Evolutionary conservation across 1,140 invertebrate species (phyloP).

Genomic region (Camponotus vicinus): DNA sequence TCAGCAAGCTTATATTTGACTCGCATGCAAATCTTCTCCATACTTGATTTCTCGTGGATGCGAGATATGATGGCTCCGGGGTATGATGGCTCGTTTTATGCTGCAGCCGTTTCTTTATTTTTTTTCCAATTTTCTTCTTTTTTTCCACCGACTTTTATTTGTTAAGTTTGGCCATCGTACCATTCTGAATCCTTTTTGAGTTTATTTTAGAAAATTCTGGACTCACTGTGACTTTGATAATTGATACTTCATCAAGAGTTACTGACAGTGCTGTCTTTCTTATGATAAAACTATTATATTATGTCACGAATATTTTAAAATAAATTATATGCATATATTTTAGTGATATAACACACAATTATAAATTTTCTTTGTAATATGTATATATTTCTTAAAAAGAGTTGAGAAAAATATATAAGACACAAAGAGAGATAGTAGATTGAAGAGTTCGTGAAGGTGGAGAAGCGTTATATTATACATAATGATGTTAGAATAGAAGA

Average conservation of each 20-base stretch:
- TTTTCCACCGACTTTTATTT: constrained; percentile 30
- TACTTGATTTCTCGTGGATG: constrained; percentile 84
- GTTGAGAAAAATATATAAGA: background rate
- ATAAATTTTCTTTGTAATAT: background rate
- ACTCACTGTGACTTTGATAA: background rate
- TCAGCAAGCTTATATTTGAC: constrained; percentile 82
- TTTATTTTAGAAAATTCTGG: background rate
- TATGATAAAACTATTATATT: background rate
- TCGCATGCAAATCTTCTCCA: constrained; percentile 84
- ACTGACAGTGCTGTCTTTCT: background rate
- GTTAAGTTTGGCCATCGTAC: constrained; percentile 40
- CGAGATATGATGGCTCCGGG: constrained; percentile 63
- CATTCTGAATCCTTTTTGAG: constrained; percentile 29
- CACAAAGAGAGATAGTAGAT: background rate
- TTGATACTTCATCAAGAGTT: background rate
- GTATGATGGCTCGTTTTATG: constrained; percentile 73
- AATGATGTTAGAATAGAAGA: constrained; percentile 5
- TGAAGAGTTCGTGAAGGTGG: background rate
- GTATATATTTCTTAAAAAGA: background rate
- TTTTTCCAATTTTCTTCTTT: constrained; percentile 43
- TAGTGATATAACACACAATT: background rate
- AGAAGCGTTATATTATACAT: background rate
- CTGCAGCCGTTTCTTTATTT: constrained; percentile 60
- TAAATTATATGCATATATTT: background rate
- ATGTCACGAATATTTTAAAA: background rate